Conservation (phyloP, 2,888 invertebrate genomes). For the Mythimna ferrago region DNA sequence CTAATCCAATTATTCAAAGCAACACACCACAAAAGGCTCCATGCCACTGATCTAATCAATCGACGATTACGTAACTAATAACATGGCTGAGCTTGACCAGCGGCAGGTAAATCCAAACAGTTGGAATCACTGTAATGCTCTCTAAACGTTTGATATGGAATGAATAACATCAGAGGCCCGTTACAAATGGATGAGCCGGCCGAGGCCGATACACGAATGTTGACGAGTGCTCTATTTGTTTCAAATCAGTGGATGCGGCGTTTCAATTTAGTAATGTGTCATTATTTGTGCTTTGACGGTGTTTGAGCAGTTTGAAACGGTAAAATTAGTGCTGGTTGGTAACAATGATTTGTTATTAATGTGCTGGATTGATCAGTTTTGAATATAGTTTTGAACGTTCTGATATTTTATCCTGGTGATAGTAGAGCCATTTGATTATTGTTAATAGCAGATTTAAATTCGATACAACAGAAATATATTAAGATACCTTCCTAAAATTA, state of each 20-base stretch:
- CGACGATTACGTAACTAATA: conserved; percentile 31
- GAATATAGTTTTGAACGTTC: background rate
- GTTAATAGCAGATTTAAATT: background rate
- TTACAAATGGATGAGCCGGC: conserved; percentile 82
- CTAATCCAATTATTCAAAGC: conserved; percentile 42
- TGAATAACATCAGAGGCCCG: conserved; percentile 87
- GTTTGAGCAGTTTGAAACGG: conserved; percentile 27
- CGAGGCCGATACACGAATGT: conserved; percentile 68
- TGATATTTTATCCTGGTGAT: background rate
- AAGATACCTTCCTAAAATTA: background rate
- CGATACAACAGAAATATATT: background rate
- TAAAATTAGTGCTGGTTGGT: conserved; percentile 8
- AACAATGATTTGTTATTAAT: background rate
- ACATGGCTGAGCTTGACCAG: conserved; percentile 55
- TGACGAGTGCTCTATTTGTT: conserved; percentile 60
- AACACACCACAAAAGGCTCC: conserved; percentile 8
- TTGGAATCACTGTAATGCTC: conserved; percentile 80
- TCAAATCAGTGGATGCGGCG: conserved; percentile 76
- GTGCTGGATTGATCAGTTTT: background rate
- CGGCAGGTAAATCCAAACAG: conserved; percentile 69
- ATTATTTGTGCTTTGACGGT: conserved; percentile 52
- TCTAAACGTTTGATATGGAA: conserved; percentile 87
- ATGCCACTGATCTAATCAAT: conserved; percentile 28
- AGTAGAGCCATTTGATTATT: background rate
- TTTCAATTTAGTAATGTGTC: conserved; percentile 61